phyloP scores from a whole-genome alignment of 2,797 vertebrate genomes.

The Malurus leucopterus region DNA sequence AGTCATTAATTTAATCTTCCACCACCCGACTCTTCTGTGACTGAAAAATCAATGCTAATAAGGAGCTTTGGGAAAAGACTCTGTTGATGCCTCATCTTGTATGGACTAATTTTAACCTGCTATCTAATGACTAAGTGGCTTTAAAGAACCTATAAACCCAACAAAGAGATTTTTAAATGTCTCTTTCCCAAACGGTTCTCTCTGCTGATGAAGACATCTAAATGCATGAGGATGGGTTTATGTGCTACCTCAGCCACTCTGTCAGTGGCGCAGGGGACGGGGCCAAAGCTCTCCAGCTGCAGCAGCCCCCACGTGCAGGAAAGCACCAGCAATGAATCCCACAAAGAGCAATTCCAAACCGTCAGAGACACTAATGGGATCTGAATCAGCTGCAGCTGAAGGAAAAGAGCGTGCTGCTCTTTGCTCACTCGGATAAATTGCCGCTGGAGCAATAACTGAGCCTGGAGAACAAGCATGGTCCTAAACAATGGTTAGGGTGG shows the following conservation, averaged over 20 bases:
- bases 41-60: slow-evolving; percentile 64
- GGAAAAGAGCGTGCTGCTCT: neutral
- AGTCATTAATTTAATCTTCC: slow-evolving; percentile 46
- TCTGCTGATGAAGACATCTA: slow-evolving; percentile 62
- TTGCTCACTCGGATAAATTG: neutral
- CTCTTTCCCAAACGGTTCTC: slow-evolving; percentile 13
- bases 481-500: neutral
- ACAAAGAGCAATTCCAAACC: neutral
- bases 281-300: neutral
- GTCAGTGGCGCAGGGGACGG: neutral
- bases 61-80: slow-evolving; percentile 50
- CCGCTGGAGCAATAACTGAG: neutral
- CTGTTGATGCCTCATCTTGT: slow-evolving; percentile 32
- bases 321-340: neutral
- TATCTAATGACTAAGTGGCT: slow-evolving; percentile 57
- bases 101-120: slow-evolving; percentile 54
- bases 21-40: neutral
- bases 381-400: neutral
- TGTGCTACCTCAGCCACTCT: slow-evolving; percentile 30
- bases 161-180: slow-evolving; percentile 50
- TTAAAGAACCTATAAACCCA: slow-evolving; percentile 56
- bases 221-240: slow-evolving; percentile 58
- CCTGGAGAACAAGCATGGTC: neutral
- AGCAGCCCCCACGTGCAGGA: neutral
- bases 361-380: neutral